Conservation (phyloP, 2,888 invertebrate genomes). For the Norana najaformis region DNA sequence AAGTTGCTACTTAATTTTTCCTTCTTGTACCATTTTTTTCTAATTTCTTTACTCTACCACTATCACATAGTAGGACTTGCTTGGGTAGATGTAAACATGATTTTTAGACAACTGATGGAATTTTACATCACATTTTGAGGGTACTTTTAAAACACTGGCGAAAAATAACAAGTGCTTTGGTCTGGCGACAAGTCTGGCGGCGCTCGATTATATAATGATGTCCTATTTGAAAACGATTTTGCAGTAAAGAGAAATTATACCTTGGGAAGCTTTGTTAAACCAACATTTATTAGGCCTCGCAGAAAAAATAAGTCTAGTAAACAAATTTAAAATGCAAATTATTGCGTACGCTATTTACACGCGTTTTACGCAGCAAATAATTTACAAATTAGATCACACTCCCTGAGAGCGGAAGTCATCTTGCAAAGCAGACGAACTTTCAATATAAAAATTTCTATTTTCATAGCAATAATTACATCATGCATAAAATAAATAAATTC, state of each 20-base stretch:
- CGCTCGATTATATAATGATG: too few species aligned
- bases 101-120: too few species aligned
- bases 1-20: too few species aligned
- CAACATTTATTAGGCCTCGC: background rate
- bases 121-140: too few species aligned
- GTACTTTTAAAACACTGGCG: too few species aligned
- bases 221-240: too few species aligned
- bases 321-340: background rate
- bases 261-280: background rate
- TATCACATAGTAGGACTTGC: too few species aligned
- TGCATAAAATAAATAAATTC: background rate
- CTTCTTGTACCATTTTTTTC: too few species aligned
- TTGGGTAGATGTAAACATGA: too few species aligned
- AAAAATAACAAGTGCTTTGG: too few species aligned
- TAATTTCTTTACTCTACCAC: too few species aligned
- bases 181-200: too few species aligned
- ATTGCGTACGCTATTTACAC: background rate
- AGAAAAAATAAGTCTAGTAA: background rate
- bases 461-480: background rate
- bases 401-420: background rate
- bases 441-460: background rate
- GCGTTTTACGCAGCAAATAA: background rate
- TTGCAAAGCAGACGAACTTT: background rate
- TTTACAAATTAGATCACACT: background rate
- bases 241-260: background rate